Base-by-base conservation (phyloP, 2,797 vertebrate species). In the Cirrhinus mrigala region DNA sequence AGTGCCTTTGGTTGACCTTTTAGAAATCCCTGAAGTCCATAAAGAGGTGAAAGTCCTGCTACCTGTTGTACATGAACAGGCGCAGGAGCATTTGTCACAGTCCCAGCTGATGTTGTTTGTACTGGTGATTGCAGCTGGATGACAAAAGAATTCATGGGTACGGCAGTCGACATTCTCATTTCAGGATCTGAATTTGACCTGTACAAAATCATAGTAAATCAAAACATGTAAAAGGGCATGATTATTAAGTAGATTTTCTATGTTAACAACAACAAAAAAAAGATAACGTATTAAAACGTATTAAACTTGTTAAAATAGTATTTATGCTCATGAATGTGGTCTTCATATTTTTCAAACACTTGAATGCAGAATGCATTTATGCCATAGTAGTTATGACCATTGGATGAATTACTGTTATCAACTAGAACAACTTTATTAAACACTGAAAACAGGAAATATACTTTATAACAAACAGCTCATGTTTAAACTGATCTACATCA, bases 1-100 rank as follows among this genome's bases (percentile, higher is more conserved):
- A 82, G 66, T 0, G 50, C 80, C 44, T 71, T 82, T 33, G 80
- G 66, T 54, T 82, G 27, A n/a, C 66, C 68, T 71, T 71, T 82
- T 33, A 82, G 50, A 56, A 82, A 54, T 3, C 3, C 6, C 18
- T 18, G 1, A 37, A 37, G 33, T 37, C 33, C 33, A 37, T 37
- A 37, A 37, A 37, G 3, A 37, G 33, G 33, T 37, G 33, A 37
- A 37, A 37, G 33, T 37, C 33, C 33, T 37, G 33, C 33, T 37
- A 37, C 33, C 33, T 37, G 64, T 9, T 9, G 29, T 18, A 0
- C 15, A 18, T 33, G 1, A 66, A 33, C 15, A 66, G 62, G 27
- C 27, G 1, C 62, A 6, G 62, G 62, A 66, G 27, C 27, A 7
- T 16, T 33, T 15, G 27, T 33, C 62, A 6, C 62, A 33, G 27